phyloP scores from a whole-genome alignment of 2,797 vertebrate species.

The Octomys mimax region DNA sequence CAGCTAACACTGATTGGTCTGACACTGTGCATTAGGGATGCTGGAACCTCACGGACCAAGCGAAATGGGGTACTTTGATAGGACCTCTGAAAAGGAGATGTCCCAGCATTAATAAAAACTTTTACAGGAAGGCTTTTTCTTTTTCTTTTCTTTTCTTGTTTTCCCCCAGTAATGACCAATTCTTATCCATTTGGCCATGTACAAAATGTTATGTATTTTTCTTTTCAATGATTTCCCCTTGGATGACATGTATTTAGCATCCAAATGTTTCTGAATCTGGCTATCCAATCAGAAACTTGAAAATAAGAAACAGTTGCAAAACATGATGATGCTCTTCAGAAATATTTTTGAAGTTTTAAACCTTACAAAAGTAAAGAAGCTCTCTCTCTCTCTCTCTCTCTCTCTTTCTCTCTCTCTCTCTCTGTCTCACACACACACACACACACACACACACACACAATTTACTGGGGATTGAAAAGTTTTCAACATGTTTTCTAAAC shows the following conservation, averaged over 20 bases:
- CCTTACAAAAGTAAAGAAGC: not conserved
- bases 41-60: not conserved
- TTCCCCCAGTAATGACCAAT: not conserved
- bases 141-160: not conserved
- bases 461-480: not conserved
- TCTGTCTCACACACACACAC: not conserved
- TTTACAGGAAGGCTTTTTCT: not conserved
- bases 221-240: not conserved
- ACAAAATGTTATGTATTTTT: not conserved
- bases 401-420: no score
- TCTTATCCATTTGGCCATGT: not conserved
- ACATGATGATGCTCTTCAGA: not conserved
- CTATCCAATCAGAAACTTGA: not conserved
- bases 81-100: not conserved
- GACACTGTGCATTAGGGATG: accelerated
- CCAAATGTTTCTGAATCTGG: not conserved
- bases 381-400: no score
- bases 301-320: not conserved
- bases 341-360: not conserved
- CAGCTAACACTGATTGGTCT: not conserved
- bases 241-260: not conserved
- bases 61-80: not conserved
- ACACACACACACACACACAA: not conserved
- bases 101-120: not conserved
- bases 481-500: not conserved